These are phyloP conservation scores for Streptopelia turtur DNA, from an alignment of 2,797 vertebrate genomes.

Conservation along the genomic window DNA sequence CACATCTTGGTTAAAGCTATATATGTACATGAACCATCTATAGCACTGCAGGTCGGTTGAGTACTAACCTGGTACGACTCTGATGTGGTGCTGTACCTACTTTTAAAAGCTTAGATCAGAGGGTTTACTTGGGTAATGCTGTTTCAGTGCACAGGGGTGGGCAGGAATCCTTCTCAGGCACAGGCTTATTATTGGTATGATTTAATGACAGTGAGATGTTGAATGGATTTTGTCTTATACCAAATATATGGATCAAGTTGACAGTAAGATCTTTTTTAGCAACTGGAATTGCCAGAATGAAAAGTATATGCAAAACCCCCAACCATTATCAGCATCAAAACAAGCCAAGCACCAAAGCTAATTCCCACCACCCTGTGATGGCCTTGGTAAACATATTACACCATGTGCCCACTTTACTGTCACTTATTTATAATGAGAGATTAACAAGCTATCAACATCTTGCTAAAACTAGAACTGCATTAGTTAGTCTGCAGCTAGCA, in stretches of 20 bases:
- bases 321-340: neutral
- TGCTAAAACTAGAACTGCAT: too few relatives aligned
- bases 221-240: neutral
- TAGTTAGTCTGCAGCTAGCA: neutral
- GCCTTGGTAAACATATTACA: fast-evolving
- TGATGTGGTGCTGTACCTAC: fast-evolving
- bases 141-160: neutral
- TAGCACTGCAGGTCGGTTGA: neutral
- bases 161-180: neutral
- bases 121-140: neutral
- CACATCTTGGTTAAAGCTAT: fast-evolving
- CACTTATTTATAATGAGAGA: neutral
- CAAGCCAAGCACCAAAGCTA: neutral
- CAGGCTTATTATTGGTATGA: neutral
- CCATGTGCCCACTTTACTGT: neutral
- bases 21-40: fast-evolving
- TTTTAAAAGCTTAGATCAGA: neutral
- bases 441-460: too few relatives aligned
- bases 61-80: neutral
- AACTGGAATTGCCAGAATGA: neutral
- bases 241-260: neutral
- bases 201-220: neutral
- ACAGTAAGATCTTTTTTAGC: neutral
- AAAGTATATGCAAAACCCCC: neutral
- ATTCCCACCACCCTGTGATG: fast-evolving